Base-by-base conservation (phyloP, 2,888 invertebrate genomes). In the Himalopsyche kuldschensis region DNA sequence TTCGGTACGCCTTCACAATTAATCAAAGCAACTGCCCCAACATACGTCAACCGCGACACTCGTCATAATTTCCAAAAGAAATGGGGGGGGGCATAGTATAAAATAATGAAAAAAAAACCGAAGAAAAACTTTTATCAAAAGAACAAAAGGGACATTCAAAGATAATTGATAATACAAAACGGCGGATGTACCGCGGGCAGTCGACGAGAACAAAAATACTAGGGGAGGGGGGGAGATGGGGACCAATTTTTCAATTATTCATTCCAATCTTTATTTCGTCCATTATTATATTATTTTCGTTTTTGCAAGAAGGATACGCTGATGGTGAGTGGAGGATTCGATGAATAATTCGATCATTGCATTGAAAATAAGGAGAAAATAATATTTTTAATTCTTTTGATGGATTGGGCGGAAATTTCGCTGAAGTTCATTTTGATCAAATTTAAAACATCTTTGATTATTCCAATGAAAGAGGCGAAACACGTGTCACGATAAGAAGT, bases 231-330 rank as follows among this genome's bases (percentile, higher is more conserved):
- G 63, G 78, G 41, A 24, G 75, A 35, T 24, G 78, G 69, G 82
- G 79, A 82, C 82, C 84, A 79, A 85, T 81, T 85, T 85, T 85
- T 85, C 85, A 85, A 85, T 85, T 85, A 85, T 85, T 85, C 85
- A 85, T 85, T 85, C 79, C 85, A 84, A 85, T 85, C 85, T 85
- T 85, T 85, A 85, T 85, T 85, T 85, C 85, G 84, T 82, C 82
- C 82, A 85, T 84, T 85, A 82, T 85, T 82, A 78, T 85, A 83
- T 85, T 85, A 83, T 85, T 85, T 85, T 80, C 79, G 84, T 84
- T 84, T 83, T 75, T 77, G 46, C 46, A 17, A 24, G 82, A 83
- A 83, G 85, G 31, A 55, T 76, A 35, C 15, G 27, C 69, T 32
- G 41, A 55, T 32, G 8, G 24, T 81, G 30, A n/a, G 27, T 20